phyloP scores from a whole-genome alignment of 2,113 vertebrate species.

The Hypocryptadius cinnamomeus region DNA sequence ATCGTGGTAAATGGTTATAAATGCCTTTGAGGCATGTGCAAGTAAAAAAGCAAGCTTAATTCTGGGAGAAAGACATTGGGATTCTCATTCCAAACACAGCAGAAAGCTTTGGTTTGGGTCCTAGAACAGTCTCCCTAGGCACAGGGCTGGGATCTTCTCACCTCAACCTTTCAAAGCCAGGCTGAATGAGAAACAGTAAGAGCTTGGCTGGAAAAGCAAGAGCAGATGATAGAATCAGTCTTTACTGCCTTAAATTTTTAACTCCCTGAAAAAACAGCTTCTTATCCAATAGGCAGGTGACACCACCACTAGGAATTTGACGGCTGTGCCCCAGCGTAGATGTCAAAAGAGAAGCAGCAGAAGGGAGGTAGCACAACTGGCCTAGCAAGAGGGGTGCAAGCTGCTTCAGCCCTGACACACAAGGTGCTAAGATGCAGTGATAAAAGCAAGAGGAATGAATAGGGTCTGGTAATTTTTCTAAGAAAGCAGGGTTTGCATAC shows the following conservation, averaged over 20 bases:
- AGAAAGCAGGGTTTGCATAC: background rate
- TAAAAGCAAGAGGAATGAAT: background rate
- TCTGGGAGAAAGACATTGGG: background rate
- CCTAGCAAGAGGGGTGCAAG: background rate
- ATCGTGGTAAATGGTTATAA: background rate
- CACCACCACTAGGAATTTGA: background rate
- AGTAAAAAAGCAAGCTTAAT: background rate
- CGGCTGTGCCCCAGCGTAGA: rapidly evolving
- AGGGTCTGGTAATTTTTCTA: background rate
- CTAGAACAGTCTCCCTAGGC: background rate
- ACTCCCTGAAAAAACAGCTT: background rate
- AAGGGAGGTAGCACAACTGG: background rate
- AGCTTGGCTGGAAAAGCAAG: background rate
- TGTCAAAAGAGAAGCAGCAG: background rate
- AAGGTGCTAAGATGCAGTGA: background rate
- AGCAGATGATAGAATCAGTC: background rate
- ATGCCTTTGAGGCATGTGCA: background rate
- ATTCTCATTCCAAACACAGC: background rate
- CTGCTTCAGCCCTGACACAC: background rate
- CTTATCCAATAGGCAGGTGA: background rate
- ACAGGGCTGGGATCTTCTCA: background rate
- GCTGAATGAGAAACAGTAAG: background rate
- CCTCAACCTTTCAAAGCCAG: background rate
- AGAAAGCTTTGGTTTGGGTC: background rate
- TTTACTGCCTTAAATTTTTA: background rate